Evolutionary conservation across 2,888 invertebrate species (phyloP).

Genomic region (Xylota segnis): DNA sequence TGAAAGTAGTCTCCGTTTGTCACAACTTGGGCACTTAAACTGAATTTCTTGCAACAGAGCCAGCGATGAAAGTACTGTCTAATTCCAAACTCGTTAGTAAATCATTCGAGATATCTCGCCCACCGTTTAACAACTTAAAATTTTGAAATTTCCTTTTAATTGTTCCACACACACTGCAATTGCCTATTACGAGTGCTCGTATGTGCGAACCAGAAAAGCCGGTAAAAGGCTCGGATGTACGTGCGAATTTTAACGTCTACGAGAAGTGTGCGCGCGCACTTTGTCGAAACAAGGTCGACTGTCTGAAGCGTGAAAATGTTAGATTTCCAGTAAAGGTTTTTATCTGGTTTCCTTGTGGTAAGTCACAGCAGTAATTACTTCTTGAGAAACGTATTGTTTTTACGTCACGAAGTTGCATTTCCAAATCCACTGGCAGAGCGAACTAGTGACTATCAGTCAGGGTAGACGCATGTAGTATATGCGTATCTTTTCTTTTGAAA

Average conservation of each 20-base stretch:
- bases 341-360: background rate
- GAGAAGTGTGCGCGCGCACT: slow-evolving; percentile 8
- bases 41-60: background rate
- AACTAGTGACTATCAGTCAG: slow-evolving; percentile 19
- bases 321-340: slow-evolving; percentile 7
- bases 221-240: slow-evolving; percentile 18
- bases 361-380: slow-evolving; percentile 33
- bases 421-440: slow-evolving; percentile 26
- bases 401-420: slow-evolving; percentile 20
- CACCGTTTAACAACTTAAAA: background rate
- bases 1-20: background rate
- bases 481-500: slow-evolving; percentile 7
- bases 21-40: background rate
- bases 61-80: background rate
- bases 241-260: slow-evolving; percentile 13
- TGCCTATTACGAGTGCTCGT: slow-evolving; percentile 15
- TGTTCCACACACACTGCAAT: slow-evolving; percentile 13
- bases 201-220: slow-evolving; percentile 35
- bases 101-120: background rate
- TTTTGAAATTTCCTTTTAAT: slow-evolving; percentile 28
- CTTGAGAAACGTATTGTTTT: slow-evolving; percentile 26
- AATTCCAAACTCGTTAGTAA: slow-evolving; percentile 4
- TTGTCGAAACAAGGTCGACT: slow-evolving; percentile 28
- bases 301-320: slow-evolving; percentile 29
- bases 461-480: background rate